Base-by-base conservation (phyloP, 2,797 vertebrate genomes). In the Melanotaenia pygmaea region DNA sequence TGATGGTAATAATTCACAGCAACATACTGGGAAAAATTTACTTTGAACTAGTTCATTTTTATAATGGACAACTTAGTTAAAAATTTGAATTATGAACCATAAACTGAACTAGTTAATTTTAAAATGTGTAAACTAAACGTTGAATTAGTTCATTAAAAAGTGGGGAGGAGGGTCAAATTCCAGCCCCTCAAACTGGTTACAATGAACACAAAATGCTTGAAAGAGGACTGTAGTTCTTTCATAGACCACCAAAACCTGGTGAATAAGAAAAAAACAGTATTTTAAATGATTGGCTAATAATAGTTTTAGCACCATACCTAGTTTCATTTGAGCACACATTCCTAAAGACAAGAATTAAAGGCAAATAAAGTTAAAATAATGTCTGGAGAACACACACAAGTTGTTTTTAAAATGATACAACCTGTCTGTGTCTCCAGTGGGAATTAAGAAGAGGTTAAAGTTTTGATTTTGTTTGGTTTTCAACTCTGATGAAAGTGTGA, bases 181-280 rank as follows among this genome's bases (percentile, higher is more conserved):
- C 38, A 40, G 13, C 12, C 13, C 4, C 7, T 40, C 3, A 40
- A 40, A 14, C 45, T 47, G 45, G 18, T 47, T 47, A n/a, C 45
- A 20, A n/a, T 7, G 8, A 47, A 47, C 16, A 3, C 18, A 9
- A 47, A 6, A 47, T 47, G 5, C 6, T n/a, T 47, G 20, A 47
- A 73, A 87, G 76, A 83, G 74, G 20, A 20, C 50, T 32, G n/a
- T 58, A 45, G 7, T 20, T 20, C n/a, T 24, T 3, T n/a, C n/a
- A 12, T 4, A 53, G 1, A 12, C 50, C 20, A 11, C 7, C 2
- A 8, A 9, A 51, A 51, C n/a, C 22, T 50, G n/a, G 1, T 22
- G 3, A 22, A 50, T 22, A 50, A 18, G 1, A 18, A 18, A 45
- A 43, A 43, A 16, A 7, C 16, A 20, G 7, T 45, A 5, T 45